A percentile compares a stretch with the other conserved stretches of the same genome.
Conservation (phyloP, 2,113 vertebrate genomes). For the Scatophagus argus region DNA sequence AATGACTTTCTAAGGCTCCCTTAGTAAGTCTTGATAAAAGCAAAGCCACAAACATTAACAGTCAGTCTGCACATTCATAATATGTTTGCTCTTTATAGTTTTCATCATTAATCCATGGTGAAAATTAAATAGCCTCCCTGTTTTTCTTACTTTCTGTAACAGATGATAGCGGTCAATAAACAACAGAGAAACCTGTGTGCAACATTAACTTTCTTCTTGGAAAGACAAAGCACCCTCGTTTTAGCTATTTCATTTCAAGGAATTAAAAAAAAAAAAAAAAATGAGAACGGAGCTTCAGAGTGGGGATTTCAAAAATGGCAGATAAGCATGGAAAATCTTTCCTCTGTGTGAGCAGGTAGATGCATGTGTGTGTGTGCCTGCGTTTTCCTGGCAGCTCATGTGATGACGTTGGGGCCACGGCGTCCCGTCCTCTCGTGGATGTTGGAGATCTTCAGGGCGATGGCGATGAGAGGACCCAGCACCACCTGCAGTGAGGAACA, state of each 20-base stretch:
- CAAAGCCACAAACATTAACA: conserved; percentile 38
- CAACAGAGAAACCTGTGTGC: not conserved
- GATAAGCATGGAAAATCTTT: conserved; percentile 5
- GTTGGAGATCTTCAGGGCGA: conserved; percentile 97
- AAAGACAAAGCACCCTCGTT: conserved; percentile 19
- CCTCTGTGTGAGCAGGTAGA: conserved; percentile 45
- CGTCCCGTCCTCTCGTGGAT: conserved; percentile 96
- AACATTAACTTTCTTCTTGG: conserved; percentile 6
- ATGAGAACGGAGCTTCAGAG: conserved; percentile 16
- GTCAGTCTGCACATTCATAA: conserved; percentile 34
- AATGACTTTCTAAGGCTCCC: not conserved
- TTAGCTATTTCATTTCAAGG: not conserved
- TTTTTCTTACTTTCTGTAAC: too few relatives aligned
- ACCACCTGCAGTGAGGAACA: conserved; percentile 86
- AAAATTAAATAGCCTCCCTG: conserved; percentile 33
- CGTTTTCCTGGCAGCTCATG: conserved; percentile 83
- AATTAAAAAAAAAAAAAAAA: conserved; percentile 40
- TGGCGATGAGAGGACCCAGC: conserved; percentile 96
- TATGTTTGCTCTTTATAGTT: conserved; percentile 25
- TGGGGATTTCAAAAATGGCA: conserved; percentile 4
- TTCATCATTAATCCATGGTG: conserved; percentile 12
- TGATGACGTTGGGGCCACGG: conserved; percentile 95
- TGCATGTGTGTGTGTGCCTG: conserved; percentile 29
- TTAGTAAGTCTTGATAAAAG: conserved; percentile 11
- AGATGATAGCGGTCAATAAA: conserved; percentile 41